Conservation (phyloP, 2,113 vertebrate genomes). For the Xiphias gladius region DNA sequence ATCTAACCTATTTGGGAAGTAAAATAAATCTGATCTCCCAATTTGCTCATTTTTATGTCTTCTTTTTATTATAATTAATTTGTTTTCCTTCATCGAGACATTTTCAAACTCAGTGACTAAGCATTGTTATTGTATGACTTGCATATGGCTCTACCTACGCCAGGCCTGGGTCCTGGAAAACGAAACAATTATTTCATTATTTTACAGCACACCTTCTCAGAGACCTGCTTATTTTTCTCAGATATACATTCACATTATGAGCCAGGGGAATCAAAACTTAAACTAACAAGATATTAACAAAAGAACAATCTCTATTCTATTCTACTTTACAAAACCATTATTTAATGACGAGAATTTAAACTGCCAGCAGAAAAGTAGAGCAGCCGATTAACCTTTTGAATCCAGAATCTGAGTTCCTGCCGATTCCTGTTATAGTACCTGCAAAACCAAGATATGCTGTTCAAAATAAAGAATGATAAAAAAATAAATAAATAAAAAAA, state of each 20-base stretch:
- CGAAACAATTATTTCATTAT: slow-evolving; percentile 14
- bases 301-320: not conserved
- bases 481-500: not conserved
- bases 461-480: not conserved
- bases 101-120: not conserved
- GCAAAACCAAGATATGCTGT: not conserved
- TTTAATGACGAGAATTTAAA: slow-evolving; percentile 22
- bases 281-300: not conserved
- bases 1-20: too few species aligned
- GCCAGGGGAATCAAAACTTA: not conserved
- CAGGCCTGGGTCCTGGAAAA: not conserved
- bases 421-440: slow-evolving; percentile 15
- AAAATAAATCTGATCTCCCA: too few species aligned
- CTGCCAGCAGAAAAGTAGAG: slow-evolving; percentile 3
- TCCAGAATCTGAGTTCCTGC: not conserved
- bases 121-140: not conserved
- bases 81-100: not conserved
- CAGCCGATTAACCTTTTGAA: slow-evolving; percentile 10
- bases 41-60: too few species aligned
- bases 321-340: slow-evolving; percentile 5
- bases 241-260: not conserved
- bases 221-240: not conserved
- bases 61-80: not conserved
- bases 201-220: not conserved
- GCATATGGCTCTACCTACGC: accelerated